These are phyloP conservation scores for Eudasyphora cyanicolor DNA, from an alignment of 2,888 invertebrate genomes.

Conservation along the genomic window DNA sequence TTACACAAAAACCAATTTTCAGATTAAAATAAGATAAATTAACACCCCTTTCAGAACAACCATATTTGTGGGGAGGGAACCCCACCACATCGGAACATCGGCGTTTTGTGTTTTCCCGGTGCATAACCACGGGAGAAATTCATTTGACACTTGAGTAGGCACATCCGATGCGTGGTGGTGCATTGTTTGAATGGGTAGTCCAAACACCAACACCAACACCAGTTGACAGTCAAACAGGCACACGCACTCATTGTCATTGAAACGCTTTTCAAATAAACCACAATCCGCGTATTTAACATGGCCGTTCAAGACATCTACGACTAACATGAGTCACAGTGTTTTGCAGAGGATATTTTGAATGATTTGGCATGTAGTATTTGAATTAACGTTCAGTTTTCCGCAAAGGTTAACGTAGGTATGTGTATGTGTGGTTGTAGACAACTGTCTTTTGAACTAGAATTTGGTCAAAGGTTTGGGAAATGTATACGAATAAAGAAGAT, in stretches of 20 bases:
- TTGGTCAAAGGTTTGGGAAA: no score
- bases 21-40: slow-evolving; percentile 57
- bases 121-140: background rate
- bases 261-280: slow-evolving; percentile 23
- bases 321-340: background rate
- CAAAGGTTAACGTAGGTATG: no score
- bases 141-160: slow-evolving; percentile 23
- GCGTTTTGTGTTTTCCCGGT: background rate
- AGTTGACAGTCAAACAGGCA: background rate
- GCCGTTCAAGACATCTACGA: background rate
- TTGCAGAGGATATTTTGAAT: background rate
- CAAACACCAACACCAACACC: background rate
- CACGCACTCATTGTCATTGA: background rate
- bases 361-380: no score
- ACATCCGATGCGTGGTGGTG: background rate
- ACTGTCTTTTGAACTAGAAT: no score
- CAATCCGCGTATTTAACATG: background rate
- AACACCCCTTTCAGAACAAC: slow-evolving; percentile 28
- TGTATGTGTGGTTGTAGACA: no score
- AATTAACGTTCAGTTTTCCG: no score
- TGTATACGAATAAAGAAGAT: no score
- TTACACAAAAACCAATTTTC: slow-evolving; percentile 51
- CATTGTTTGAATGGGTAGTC: slow-evolving; percentile 10
- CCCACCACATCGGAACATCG: background rate
- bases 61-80: background rate